These are phyloP conservation scores for Synergus japonicus DNA, from an alignment of 2,888 invertebrate species.

Conservation along the genomic window DNA sequence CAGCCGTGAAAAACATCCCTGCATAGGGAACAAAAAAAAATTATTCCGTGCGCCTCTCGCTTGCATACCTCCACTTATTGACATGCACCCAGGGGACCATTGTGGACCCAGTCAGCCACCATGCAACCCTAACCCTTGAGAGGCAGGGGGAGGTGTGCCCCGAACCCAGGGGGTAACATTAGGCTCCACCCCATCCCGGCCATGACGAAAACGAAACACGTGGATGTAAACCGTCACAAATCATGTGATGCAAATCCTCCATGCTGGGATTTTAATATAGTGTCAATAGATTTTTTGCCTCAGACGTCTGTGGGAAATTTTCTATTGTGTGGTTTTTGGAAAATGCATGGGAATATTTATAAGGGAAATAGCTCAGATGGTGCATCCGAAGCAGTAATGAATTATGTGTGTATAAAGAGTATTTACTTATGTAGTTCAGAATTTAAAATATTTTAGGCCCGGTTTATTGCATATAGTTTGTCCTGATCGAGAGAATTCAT, in stretches of 20 bases:
- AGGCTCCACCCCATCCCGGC: slow-evolving; percentile 63
- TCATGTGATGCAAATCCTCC: neutral
- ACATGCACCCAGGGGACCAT: slow-evolving; percentile 69
- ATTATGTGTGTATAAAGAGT: no score
- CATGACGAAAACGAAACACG: slow-evolving; percentile 32
- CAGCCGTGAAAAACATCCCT: slow-evolving; percentile 71
- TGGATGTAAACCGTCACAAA: slow-evolving; percentile 5
- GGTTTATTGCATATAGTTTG: no score
- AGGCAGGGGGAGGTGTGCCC: slow-evolving; percentile 24
- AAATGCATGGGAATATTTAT: neutral
- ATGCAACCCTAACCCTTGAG: slow-evolving; percentile 62
- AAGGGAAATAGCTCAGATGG: no score
- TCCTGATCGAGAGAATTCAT: neutral
- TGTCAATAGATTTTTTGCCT: slow-evolving; percentile 26
- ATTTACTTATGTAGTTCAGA: no score
- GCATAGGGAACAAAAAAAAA: slow-evolving; percentile 56
- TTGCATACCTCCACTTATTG: slow-evolving; percentile 63
- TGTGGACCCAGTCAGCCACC: slow-evolving; percentile 61
- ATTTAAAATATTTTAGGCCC: no score
- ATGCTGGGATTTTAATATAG: neutral
- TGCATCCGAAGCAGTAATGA: no score
- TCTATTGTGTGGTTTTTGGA: neutral
- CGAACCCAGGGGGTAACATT: slow-evolving; percentile 42
- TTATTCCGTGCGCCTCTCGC: slow-evolving; percentile 52
- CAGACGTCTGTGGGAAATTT: slow-evolving; percentile 15